These are phyloP conservation scores for Sorex araneus DNA, from an alignment of 2,113 vertebrate genomes.

Conservation along the genomic window DNA sequence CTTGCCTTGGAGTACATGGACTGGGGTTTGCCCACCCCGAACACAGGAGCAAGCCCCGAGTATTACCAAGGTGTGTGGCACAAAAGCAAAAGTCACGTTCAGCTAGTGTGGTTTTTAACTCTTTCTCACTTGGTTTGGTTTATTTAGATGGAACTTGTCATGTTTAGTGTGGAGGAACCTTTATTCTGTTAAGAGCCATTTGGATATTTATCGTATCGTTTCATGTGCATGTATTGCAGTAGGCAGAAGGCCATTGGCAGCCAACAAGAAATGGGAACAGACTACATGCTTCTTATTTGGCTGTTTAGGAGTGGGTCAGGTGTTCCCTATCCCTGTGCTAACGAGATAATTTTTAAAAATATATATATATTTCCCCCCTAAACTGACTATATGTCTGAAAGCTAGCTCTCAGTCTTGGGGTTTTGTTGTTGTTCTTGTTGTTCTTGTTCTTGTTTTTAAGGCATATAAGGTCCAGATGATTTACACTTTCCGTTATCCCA, in stretches of 20 bases:
- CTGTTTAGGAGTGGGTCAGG: too few species aligned
- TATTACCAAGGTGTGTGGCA: too few species aligned
- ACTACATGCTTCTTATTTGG: background rate
- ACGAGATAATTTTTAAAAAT: too few species aligned
- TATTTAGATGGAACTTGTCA: conserved; percentile 45
- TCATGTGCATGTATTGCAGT: too few species aligned
- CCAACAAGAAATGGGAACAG: too few species aligned
- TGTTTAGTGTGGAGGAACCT: conserved; percentile 29
- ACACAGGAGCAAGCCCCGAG: too few species aligned
- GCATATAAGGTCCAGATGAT: background rate
- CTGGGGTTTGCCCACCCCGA: too few species aligned
- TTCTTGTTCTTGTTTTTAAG: background rate
- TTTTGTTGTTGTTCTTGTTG: background rate
- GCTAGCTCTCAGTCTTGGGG: conserved; percentile 39
- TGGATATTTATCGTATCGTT: background rate
- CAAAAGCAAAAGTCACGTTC: background rate
- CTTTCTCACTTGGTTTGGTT: background rate
- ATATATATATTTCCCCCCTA: too few species aligned
- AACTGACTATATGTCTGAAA: conserved; percentile 54
- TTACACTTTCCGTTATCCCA: conserved; percentile 4
- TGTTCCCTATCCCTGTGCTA: too few species aligned
- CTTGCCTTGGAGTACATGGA: too few species aligned
- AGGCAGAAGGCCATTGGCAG: too few species aligned
- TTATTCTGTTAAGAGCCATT: conserved; percentile 45
- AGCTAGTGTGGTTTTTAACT: conserved; percentile 21